These are phyloP conservation scores for Gobius niger DNA, from an alignment of 2,113 vertebrate species.

Conservation along the genomic window DNA sequence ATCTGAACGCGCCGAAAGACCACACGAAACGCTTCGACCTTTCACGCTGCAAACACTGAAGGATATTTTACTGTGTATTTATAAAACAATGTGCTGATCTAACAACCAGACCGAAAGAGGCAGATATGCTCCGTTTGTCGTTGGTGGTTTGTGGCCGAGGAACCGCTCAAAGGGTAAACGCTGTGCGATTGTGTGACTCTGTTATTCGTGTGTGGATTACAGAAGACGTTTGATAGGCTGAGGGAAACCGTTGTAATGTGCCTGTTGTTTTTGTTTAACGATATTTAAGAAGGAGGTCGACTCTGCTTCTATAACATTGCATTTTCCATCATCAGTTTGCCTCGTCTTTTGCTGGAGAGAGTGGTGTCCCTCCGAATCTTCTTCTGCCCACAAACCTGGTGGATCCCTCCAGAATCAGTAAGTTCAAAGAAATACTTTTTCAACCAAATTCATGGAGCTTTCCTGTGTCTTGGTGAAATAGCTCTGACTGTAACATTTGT, in stretches of 20 bases:
- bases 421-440: conserved; percentile 6
- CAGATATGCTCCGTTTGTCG: conserved; percentile 63
- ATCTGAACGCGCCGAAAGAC: conserved; percentile 32
- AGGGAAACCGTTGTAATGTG: no score
- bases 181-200: no score
- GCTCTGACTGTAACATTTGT: no score
- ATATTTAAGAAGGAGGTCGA: background rate
- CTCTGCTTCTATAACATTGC: no score
- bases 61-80: background rate
- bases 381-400: conserved; percentile 75
- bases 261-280: background rate
- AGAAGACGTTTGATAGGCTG: no score
- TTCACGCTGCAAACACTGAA: background rate
- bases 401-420: conserved; percentile 66
- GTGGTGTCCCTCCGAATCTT: conserved; percentile 69
- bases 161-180: conserved; percentile 61
- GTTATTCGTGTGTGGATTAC: no score
- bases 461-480: no score
- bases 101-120: background rate
- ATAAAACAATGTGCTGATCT: background rate
- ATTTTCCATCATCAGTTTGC: conserved; percentile 53
- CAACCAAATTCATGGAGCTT: no score
- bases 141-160: conserved; percentile 44
- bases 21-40: conserved; percentile 36
- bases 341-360: conserved; percentile 64